Evolutionary conservation across 2,797 vertebrate species (phyloP), one percentile per base, ranked within the genome.

Genomic region (Miichthys miiuy): DNA sequence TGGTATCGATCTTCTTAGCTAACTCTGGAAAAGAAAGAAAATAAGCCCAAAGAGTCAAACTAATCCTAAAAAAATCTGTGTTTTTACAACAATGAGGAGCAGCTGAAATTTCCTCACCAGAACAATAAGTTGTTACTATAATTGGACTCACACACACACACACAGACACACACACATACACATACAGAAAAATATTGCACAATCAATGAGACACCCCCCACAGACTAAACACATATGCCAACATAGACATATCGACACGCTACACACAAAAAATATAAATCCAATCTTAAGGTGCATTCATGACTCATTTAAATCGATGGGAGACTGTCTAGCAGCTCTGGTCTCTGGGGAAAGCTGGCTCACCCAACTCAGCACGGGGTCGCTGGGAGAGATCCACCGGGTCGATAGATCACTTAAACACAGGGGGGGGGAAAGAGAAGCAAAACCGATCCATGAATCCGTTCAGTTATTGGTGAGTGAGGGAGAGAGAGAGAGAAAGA

Each of bases 341-440:
- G 7, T 86, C 86, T 80, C 79, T 12, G 1, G 69, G 82, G 75
- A 71, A 0, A n/a, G 25, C 67, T 46, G 75, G 61, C 56, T 82
- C 68, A 64, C 77, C 52, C 27, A 58, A 17, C 81, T 69, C 77
- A 68, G 71, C 34, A 46, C 75, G 71, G 81, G 80, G 81, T 86
- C 70, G 79, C 41, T 52, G 70, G 73, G 71, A 73, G 81, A 83
- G 77, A 85, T 87, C 77, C 69, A 76, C 62, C 14, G 3, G 66
- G 88, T 91, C 88, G 6, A 91, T 92, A 84, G 81, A 89, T 87
- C 88, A 77, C 84, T 89, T 79, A 68, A 56, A 63, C 77, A 73
- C 30, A 0, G 23, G 62, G 14, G 42, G 42, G n/a, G 58, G 65
- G 63, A 50, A 47, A 42, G 70, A 72, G 68, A 69, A 60, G 75